phyloP scores from a whole-genome alignment of 2,113 vertebrate species.

The Tauraco erythrolophus region DNA sequence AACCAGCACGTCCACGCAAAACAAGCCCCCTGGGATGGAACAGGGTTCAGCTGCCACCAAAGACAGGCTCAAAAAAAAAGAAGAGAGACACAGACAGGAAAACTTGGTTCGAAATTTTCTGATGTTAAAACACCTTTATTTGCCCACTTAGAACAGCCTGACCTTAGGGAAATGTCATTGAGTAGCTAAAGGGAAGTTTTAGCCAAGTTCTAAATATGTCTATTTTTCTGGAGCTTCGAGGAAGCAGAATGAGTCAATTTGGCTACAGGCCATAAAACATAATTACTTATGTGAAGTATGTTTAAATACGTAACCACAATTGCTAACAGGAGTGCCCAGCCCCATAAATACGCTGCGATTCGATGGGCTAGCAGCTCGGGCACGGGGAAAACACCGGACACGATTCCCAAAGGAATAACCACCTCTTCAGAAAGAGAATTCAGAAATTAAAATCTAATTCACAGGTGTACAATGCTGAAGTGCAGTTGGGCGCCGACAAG shows the following conservation, averaged over 20 bases:
- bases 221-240: constrained; percentile 62
- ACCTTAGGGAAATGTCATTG: not conserved
- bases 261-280: constrained; percentile 65
- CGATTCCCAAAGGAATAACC: constrained; percentile 26
- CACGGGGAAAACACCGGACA: not conserved
- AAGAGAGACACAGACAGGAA: not conserved
- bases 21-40: not conserved
- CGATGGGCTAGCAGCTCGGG: constrained; percentile 25
- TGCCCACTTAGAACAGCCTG: constrained; percentile 18
- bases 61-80: not conserved
- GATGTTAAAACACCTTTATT: not conserved
- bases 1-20: accelerated
- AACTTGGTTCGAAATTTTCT: not conserved
- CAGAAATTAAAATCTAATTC: not conserved
- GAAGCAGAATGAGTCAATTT: constrained; percentile 68
- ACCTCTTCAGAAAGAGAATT: constrained; percentile 38
- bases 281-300: constrained; percentile 66
- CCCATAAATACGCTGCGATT: not conserved
- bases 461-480: not conserved
- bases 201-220: constrained; percentile 56
- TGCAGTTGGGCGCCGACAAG: not conserved
- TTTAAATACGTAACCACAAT: constrained; percentile 71
- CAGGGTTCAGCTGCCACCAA: not conserved
- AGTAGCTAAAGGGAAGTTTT: constrained; percentile 45
- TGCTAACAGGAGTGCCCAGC: constrained; percentile 41